phyloP scores from a whole-genome alignment of 2,888 invertebrate species.

The Heliconius ethilla region DNA sequence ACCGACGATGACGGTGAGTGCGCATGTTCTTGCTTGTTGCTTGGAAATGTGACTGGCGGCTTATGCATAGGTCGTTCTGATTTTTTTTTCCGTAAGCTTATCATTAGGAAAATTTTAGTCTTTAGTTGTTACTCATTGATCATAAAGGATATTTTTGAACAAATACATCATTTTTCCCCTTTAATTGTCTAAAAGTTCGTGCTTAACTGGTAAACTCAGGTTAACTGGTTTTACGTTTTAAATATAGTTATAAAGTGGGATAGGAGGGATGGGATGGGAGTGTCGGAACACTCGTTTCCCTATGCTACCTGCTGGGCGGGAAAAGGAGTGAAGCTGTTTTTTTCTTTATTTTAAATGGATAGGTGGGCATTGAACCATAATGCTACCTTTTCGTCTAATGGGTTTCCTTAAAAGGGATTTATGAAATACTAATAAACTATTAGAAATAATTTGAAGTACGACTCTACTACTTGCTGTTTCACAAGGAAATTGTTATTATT shows the following conservation, averaged over 20 bases:
- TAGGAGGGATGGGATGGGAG: too few relatives aligned
- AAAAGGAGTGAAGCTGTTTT: background rate
- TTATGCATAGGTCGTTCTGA: too few relatives aligned
- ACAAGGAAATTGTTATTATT: background rate
- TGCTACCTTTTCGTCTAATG: too few relatives aligned
- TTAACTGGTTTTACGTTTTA: background rate
- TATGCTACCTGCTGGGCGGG: background rate
- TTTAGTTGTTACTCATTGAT: background rate
- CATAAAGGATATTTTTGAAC: background rate
- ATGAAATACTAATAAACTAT: background rate
- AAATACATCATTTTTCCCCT: background rate
- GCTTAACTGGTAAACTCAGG: background rate
- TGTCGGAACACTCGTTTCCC: background rate
- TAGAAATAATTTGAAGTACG: background rate
- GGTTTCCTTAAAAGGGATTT: background rate
- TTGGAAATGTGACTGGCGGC: background rate
- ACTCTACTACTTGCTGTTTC: background rate
- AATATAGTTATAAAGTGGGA: background rate
- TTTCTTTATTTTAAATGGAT: too few relatives aligned
- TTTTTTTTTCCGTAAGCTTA: too few relatives aligned
- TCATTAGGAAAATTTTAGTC: too few relatives aligned
- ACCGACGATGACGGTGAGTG: slow-evolving; percentile 87
- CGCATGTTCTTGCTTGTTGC: background rate
- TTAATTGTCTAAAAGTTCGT: background rate
- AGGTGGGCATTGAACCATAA: too few relatives aligned